Conservation (phyloP, 2,888 invertebrate genomes). For the Syritta pipiens region DNA sequence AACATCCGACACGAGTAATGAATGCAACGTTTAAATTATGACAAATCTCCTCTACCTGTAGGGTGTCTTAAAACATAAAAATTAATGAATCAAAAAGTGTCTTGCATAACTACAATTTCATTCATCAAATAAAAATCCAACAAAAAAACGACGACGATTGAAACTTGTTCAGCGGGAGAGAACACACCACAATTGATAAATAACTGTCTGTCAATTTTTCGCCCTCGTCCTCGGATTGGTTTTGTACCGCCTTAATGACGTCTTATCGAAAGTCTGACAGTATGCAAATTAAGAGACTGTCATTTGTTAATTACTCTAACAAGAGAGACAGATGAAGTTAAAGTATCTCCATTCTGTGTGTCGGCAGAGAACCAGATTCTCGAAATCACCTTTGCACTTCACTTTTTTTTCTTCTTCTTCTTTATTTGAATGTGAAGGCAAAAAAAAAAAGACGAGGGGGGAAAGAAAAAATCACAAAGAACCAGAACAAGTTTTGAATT, state of each 20-base stretch:
- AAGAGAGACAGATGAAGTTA: slow-evolving; percentile 4
- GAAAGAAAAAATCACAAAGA: slow-evolving; percentile 11
- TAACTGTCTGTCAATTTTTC: slow-evolving; percentile 8
- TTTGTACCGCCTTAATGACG: not conserved
- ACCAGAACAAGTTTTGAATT: slow-evolving; percentile 11
- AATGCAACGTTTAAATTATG: slow-evolving; percentile 20
- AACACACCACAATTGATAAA: slow-evolving; percentile 24
- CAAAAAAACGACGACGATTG: not conserved
- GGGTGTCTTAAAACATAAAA: not conserved
- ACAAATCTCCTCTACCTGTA: not conserved
- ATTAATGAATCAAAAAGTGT: slow-evolving; percentile 12
- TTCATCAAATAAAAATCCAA: slow-evolving; percentile 24
- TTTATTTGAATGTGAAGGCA: too few species aligned
- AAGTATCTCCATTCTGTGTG: not conserved
- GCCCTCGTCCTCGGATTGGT: not conserved
- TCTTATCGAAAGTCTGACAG: slow-evolving; percentile 48
- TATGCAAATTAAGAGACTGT: slow-evolving; percentile 58
- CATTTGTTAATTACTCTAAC: slow-evolving; percentile 52
- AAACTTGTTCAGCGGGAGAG: slow-evolving; percentile 24
- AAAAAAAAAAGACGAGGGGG: too few species aligned
- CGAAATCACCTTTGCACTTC: not conserved
- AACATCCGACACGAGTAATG: too few species aligned
- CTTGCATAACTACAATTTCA: slow-evolving; percentile 29
- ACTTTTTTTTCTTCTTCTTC: not conserved
- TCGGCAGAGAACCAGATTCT: not conserved